Base-by-base conservation (phyloP, 1,140 invertebrate species). In the Diabrotica undecimpunctata region DNA sequence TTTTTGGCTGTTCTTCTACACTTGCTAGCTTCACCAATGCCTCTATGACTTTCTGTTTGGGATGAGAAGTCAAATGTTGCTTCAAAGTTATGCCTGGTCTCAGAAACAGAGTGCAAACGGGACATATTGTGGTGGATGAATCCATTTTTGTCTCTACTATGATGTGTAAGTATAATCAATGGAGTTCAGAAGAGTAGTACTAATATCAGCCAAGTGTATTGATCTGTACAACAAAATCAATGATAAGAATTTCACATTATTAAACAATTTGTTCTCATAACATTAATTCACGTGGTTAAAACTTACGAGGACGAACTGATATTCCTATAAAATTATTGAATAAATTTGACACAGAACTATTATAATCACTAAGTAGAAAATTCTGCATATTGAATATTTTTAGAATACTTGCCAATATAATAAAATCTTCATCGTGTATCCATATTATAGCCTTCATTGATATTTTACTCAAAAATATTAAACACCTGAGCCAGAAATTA, bases 1-100 rank as follows among this genome's bases (percentile, higher is more conserved):
- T n/a, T 69, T 70, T 67, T 14, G 6, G 59, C n/a, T 36, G 9
- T 41, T 70, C 63, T 51, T 70, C 71, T 11, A 46, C 55, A n/a
- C 62, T 53, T 53, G 72, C 64, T 14, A 82, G 72, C 70, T 84
- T 81, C 38, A 88, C 85, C 54, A 93, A 79, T n/a, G 91, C 91
- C 74, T 89, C 89, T 67, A 93, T 93, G 36, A 94, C 90, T 77
- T 92, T 89, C 74, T 92, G 90, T 76, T 93, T 93, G 25, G 91
- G 90, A 82, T 93, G 91, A 7, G 90, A 92, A 73, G 90, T 86
- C 75, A 94, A 83, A 79, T 93, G 91, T 66, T 84, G 85, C 72
- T 90, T 87, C 64, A 93, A 79, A 61, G 87, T 87, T 79, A 93
- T 93, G 38, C 90, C 91, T 79, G 89, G 89, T 66, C 90, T 86